Evolutionary conservation across 1,140 invertebrate species (phyloP), one percentile per base, ranked within the genome.

Genomic region (Euura saliciscinereae): DNA sequence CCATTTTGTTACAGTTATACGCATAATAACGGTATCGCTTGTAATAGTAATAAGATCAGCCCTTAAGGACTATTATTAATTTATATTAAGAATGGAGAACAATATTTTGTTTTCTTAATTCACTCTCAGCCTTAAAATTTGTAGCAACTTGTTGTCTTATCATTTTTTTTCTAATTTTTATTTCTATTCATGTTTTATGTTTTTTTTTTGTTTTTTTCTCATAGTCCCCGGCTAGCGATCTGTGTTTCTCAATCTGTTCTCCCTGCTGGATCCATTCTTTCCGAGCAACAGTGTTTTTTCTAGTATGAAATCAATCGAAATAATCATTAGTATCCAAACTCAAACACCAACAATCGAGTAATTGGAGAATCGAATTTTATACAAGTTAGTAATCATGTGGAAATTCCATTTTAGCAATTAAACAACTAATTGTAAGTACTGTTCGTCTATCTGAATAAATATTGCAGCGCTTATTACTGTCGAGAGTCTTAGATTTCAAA

Each of bases 21-120:
- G 51, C 51, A 59, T 59, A 59, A 8, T 59, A 59, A 59, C 13
- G 51, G 51, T 59, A 59, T 59, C 6, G 10, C 51, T 59, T 8
- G 51, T 59, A 59, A 59, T 59, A 3, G 10, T 6, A 59, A n/a
- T 59, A 59, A 59, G 13, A 59, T 59, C 51, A 11, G 51, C 5
- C 51, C 51, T 8, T 59, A 59, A 11, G 51, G 69, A 79, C 76
- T 77, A 79, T 28, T 28, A 28, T 79, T 71, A 77, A 77, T 79
- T 72, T 76, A 64, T 65, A 75, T 71, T 66, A 73, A 78, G 71
- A 75, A 79, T 77, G 71, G 71, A 71, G 77, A 76, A 77, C 73
- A 28, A 28, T 28, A 28, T 28, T 71, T 73, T 71, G 51, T 59
- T 77, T 71, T 72, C 72, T 64, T 64, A 45, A 68, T 4, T 64